phyloP scores from a whole-genome alignment of 2,113 vertebrate species.

The Gobio gobio region DNA sequence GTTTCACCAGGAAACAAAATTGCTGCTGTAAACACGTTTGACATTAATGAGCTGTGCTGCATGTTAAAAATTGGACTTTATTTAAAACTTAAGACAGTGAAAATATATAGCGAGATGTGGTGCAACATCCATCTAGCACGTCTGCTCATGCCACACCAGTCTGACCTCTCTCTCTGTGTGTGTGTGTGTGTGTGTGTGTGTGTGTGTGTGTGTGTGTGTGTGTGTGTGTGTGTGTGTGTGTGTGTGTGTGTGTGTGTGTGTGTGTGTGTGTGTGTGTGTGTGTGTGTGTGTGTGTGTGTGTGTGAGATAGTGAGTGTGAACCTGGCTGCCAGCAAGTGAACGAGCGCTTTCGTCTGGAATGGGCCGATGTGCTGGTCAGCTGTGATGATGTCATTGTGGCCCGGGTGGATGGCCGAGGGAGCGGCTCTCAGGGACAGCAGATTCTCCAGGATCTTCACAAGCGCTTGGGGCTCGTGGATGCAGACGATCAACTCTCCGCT shows the following conservation, averaged over 20 bases:
- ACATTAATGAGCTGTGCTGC: too few relatives aligned
- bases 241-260: background rate
- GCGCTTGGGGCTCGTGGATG: conserved; percentile 86
- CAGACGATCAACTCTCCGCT: conserved; percentile 90
- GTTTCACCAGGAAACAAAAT: too few relatives aligned
- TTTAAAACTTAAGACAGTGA: too few relatives aligned
- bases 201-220: too few relatives aligned
- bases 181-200: too few relatives aligned
- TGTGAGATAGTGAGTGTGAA: conserved; percentile 80
- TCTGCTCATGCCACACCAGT: too few relatives aligned
- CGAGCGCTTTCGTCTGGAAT: conserved; percentile 87
- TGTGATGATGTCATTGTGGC: conserved; percentile 88
- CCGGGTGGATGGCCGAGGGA: conserved; percentile 92
- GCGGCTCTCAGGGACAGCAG: conserved; percentile 93
- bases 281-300: background rate
- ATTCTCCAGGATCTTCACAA: conserved; percentile 90
- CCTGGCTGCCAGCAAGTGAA: conserved; percentile 91
- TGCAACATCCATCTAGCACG: too few relatives aligned
- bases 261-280: background rate
- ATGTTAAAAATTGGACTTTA: background rate
- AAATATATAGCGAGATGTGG: too few relatives aligned
- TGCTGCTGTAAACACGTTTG: too few relatives aligned
- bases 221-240: too few relatives aligned
- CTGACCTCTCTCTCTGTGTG: too few relatives aligned
- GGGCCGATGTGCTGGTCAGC: conserved; percentile 94